These are phyloP conservation scores for Oreochromis tanganicae DNA, from an alignment of 2,113 vertebrate species.

Conservation along the genomic window DNA sequence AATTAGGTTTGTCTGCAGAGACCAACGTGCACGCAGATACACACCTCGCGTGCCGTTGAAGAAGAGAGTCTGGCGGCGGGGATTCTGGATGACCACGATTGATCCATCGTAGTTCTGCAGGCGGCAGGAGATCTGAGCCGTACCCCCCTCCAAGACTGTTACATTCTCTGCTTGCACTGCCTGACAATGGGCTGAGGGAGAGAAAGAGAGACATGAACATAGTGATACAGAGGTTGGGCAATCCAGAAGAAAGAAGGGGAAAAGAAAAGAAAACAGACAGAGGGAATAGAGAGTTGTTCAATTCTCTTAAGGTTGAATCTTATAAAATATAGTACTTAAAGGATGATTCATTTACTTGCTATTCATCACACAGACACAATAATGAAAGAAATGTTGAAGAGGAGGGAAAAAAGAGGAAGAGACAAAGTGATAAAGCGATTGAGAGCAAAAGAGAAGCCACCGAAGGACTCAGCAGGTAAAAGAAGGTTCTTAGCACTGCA, in stretches of 20 bases:
- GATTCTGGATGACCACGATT: slow-evolving; percentile 92
- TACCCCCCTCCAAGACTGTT: slow-evolving; percentile 84
- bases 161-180: slow-evolving; percentile 90
- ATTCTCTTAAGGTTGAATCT: slow-evolving; percentile 28
- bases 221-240: neutral
- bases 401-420: neutral
- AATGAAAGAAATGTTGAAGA: neutral
- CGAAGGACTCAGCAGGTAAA: slow-evolving; percentile 21
- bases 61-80: slow-evolving; percentile 87
- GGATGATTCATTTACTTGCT: slow-evolving; percentile 33
- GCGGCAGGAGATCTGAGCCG: slow-evolving; percentile 86
- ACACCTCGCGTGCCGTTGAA: slow-evolving; percentile 89
- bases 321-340: slow-evolving; percentile 42
- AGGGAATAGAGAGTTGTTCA: slow-evolving; percentile 1
- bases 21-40: neutral
- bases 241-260: neutral
- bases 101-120: slow-evolving; percentile 90
- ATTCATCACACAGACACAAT: slow-evolving; percentile 35
- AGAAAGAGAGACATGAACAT: slow-evolving; percentile 18
- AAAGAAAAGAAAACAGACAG: neutral
- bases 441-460: slow-evolving; percentile 3
- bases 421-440: neutral
- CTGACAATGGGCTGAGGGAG: slow-evolving; percentile 71
- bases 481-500: slow-evolving; percentile 9
- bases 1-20: neutral